Percentiles rank a stretch among this genome's conserved stretches.
phyloP scores from a whole-genome alignment of 1,140 invertebrate genomes.

The Cheumatopsyche charites region DNA sequence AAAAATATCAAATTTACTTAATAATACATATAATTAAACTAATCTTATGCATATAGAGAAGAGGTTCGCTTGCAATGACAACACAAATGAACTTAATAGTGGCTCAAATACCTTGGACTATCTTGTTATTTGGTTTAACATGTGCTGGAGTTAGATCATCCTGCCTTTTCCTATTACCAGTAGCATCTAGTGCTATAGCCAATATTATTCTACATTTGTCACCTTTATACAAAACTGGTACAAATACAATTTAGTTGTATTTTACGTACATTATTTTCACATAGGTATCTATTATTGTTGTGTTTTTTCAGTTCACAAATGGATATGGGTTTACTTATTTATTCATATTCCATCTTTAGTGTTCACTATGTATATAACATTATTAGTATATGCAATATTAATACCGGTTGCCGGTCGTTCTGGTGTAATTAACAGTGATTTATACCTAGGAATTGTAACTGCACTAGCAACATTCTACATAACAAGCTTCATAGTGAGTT shows the following conservation, averaged over 20 bases:
- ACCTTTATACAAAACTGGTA: slow-evolving; percentile 36
- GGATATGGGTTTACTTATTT: slow-evolving; percentile 42
- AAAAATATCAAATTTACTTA: background rate
- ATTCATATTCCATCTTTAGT: slow-evolving; percentile 37
- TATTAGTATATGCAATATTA: slow-evolving; percentile 37
- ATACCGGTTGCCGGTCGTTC: slow-evolving; percentile 44
- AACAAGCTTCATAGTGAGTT: slow-evolving; percentile 37
- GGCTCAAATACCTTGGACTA: slow-evolving; percentile 38
- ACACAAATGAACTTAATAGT: slow-evolving; percentile 42
- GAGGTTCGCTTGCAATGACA: slow-evolving; percentile 25
- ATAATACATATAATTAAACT: slow-evolving; percentile 1
- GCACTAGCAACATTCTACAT: slow-evolving; percentile 21
- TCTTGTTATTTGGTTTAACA: slow-evolving; percentile 34
- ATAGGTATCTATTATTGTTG: background rate
- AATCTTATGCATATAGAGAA: slow-evolving; percentile 33
- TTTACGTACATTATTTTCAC: background rate
- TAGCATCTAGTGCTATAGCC: slow-evolving; percentile 33
- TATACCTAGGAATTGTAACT: slow-evolving; percentile 39
- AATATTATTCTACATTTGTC: slow-evolving; percentile 41
- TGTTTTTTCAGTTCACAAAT: slow-evolving; percentile 40
- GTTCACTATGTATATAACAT: slow-evolving; percentile 35
- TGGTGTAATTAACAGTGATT: slow-evolving; percentile 44
- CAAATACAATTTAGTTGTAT: background rate
- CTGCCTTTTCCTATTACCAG: slow-evolving; percentile 28
- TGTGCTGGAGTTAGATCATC: slow-evolving; percentile 31